Percentiles rank a stretch among this genome's conserved stretches.
Conservation (phyloP, 2,888 invertebrate species). For the Bhutanitis thaidina region DNA sequence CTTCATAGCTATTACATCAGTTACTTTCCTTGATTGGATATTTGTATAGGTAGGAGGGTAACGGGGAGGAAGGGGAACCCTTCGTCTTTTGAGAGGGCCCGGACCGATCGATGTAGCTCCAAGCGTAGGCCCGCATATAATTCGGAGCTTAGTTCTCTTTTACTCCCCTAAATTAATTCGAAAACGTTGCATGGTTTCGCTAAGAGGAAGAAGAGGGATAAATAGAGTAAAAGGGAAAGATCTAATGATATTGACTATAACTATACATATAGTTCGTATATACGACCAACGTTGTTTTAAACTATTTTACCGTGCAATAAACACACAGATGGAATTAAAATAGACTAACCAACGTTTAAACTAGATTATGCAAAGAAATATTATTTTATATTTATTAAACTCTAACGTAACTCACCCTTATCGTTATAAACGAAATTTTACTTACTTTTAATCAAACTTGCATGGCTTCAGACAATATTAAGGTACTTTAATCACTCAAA, state of each 20-base stretch:
- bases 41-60: constrained; percentile 22
- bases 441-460: too few species aligned
- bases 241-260: not conserved
- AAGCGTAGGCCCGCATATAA: constrained; percentile 15
- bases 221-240: not conserved
- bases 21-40: constrained; percentile 16
- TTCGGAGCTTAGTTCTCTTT: constrained; percentile 17
- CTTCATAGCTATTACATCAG: not conserved
- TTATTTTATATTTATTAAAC: too few species aligned
- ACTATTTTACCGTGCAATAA: too few species aligned
- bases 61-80: constrained; percentile 26
- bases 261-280: too few species aligned
- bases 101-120: constrained; percentile 62
- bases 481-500: not conserved
- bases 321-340: too few species aligned
- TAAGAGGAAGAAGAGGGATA: not conserved
- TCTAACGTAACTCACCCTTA: too few species aligned
- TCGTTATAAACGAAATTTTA: too few species aligned
- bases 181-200: not conserved
- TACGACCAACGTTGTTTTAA: too few species aligned
- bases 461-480: too few species aligned
- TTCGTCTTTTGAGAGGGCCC: constrained; percentile 33
- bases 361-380: too few species aligned
- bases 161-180: not conserved
- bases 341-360: too few species aligned